Evolutionary conservation across 2,888 invertebrate species (phyloP), one percentile per base, ranked within the genome.

Genomic region (Synanthedon formicaeformis): DNA sequence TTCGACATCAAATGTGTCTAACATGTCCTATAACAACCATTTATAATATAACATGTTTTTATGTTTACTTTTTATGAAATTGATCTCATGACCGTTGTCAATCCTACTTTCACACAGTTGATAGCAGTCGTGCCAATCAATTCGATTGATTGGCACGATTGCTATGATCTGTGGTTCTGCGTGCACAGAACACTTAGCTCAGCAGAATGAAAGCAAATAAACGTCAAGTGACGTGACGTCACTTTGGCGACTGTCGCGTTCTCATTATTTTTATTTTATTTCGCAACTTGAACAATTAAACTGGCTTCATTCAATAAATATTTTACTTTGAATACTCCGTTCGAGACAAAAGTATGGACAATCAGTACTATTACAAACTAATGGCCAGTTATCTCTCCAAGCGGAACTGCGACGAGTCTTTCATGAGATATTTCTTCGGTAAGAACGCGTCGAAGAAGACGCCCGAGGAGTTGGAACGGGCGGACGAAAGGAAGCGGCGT

Each of bases 191-290:
- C 1, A 23, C 5, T 23, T 23, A 23, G 23, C 23, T 23, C 4
- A 23, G 23, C 5, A 23, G 5, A 49, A 8, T 11, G 18, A 55
- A 52, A 52, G 23, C 23, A 23, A 66, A 61, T 61, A 70, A 61
- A 67, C 63, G 67, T 69, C 67, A 74, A 34, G 64, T 78, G 78
- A 81, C 79, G 80, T 81, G 78, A 83, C 75, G 69, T 69, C 67
- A 72, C 67, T 12, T 23, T 12, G 18, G 16, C 16, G 16, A 73
- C 62, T 67, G 66, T 78, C 70, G 71, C 70, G 77, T 81, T 82
- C 81, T 75, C 78, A 76, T 80, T 84, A 82, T 83, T 82, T 83
- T 84, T 83, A 76, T 84, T 84, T 84, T 82, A 83, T 83, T 76
- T 84, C 82, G 78, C 75, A 83, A 83, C 75, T 77, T 73, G 65